Evolutionary conservation across 2,113 vertebrate species (phyloP).

Genomic region (Salvelinus alpinus): DNA sequence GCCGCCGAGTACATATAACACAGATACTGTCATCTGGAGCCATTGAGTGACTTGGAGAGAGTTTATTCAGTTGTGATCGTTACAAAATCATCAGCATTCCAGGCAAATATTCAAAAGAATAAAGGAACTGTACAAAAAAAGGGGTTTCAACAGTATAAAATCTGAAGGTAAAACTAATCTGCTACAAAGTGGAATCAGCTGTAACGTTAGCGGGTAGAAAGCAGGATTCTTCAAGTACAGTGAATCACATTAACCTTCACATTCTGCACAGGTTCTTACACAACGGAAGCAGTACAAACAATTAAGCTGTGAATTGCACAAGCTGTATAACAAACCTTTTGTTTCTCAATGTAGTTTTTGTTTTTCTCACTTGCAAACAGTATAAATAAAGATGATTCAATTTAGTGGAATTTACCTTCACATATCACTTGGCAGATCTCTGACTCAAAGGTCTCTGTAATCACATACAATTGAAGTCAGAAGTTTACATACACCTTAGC

Average conservation of each 20-base stretch:
- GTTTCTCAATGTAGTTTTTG: neutral
- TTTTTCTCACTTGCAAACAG: neutral
- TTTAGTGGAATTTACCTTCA: neutral
- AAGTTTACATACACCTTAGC: too few species aligned
- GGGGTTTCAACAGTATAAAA: slow-evolving; percentile 15
- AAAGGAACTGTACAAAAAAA: too few species aligned
- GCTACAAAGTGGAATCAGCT: slow-evolving; percentile 59
- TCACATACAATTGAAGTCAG: too few species aligned
- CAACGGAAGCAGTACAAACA: slow-evolving; percentile 43
- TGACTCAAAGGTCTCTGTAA: too few species aligned
- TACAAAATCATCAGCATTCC: slow-evolving; percentile 53
- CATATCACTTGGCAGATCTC: neutral
- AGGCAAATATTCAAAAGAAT: slow-evolving; percentile 40
- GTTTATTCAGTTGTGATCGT: slow-evolving; percentile 54
- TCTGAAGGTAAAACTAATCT: slow-evolving; percentile 47
- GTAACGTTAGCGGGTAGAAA: slow-evolving; percentile 50
- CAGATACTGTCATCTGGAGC: slow-evolving; percentile 6
- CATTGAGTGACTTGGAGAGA: slow-evolving; percentile 15
- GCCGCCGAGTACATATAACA: neutral
- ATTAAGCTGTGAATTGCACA: slow-evolving; percentile 52
- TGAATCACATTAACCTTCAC: slow-evolving; percentile 34
- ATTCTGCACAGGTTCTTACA: slow-evolving; percentile 59
- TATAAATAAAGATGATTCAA: neutral
- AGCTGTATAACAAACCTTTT: slow-evolving; percentile 30
- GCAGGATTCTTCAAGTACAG: slow-evolving; percentile 50